Base-by-base conservation (phyloP, 1,140 invertebrate species). In the Orchesella cincta region DNA sequence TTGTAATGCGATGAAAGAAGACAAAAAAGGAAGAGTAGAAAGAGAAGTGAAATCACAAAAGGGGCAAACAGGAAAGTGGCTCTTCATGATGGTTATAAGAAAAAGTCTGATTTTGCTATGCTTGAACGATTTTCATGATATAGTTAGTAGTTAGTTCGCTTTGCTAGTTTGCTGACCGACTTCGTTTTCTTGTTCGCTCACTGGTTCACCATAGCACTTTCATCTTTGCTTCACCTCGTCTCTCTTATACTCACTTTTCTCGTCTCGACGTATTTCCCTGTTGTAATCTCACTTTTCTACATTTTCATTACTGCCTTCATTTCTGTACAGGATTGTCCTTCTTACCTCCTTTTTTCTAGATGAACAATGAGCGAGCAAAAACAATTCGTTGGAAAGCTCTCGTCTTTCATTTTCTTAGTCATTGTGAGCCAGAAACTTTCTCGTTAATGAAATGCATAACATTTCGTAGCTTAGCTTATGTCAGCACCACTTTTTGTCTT, bases 121-220 rank as follows among this genome's bases (percentile, higher is more conserved):
- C 62, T 31, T 67, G 62, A 67, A 33, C 62, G 31, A 67, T 67
- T 67, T 67, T 33, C 62, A 31, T 67, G 62, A 67, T 57, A 26
- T 57, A 57, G 31, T 67, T 67, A 67, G 62, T 67, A 67, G 62
- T 33, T 67, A 67, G 12, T n/a, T 67, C 31, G 31, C n/a, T 57
- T 57, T 46, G 39, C 39, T 57, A 57, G 52, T 57, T 57, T 57
- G 52, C 52, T 57, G 52, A 23, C 52, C 52, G 52, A 57, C 12
- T 57, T 57, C 23, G 52, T n/a, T 57, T 57, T n/a, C 23, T 57
- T 57, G 12, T 57, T 57, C 23, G n/a, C n/a, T n/a, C n/a, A n/a
- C n/a, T n/a, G n/a, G n/a, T n/a, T n/a, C n/a, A n/a, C n/a, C n/a
- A n/a, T n/a, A n/a, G n/a, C n/a, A 14, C 23, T 57, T 57, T 26